These are phyloP conservation scores for Ptilodon capucinus DNA, from an alignment of 2,888 invertebrate genomes.

Conservation along the genomic window DNA sequence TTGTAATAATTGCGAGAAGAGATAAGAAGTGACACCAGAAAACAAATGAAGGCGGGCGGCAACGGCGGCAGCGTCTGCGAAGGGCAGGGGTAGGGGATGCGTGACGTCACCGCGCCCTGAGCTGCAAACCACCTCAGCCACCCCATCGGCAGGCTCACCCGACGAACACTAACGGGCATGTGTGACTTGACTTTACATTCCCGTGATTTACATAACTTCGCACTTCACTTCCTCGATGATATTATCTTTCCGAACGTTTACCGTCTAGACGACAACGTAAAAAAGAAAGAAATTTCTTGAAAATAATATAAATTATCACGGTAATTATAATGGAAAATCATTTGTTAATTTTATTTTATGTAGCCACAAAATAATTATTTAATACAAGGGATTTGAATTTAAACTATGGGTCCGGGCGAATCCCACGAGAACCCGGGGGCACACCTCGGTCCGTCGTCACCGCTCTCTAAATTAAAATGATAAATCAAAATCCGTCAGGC, in stretches of 20 bases:
- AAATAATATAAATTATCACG: constrained; percentile 16
- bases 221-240: constrained; percentile 25
- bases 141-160: constrained; percentile 44
- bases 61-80: constrained; percentile 36
- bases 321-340: constrained; percentile 27
- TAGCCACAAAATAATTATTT: constrained; percentile 60
- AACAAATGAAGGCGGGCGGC: constrained; percentile 78
- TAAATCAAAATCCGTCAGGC: constrained; percentile 77
- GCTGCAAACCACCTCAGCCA: constrained; percentile 40
- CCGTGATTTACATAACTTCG: constrained; percentile 31
- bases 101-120: constrained; percentile 64
- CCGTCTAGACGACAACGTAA: neutral
- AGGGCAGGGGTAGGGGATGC: constrained; percentile 39
- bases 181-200: constrained; percentile 39
- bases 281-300: constrained; percentile 1
- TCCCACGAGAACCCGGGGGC: constrained; percentile 55
- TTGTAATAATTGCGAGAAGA: constrained; percentile 82
- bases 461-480: constrained; percentile 77
- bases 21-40: constrained; percentile 82
- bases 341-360: constrained; percentile 48
- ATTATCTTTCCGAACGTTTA: neutral
- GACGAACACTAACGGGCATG: constrained; percentile 40
- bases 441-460: constrained; percentile 65
- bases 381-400: constrained; percentile 66
- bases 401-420: constrained; percentile 53